Percentiles rank a stretch among this genome's conserved stretches.
These are phyloP conservation scores for Lepeophtheirus nordmannii DNA, from an alignment of 2,888 invertebrate species.

Conservation along the genomic window DNA sequence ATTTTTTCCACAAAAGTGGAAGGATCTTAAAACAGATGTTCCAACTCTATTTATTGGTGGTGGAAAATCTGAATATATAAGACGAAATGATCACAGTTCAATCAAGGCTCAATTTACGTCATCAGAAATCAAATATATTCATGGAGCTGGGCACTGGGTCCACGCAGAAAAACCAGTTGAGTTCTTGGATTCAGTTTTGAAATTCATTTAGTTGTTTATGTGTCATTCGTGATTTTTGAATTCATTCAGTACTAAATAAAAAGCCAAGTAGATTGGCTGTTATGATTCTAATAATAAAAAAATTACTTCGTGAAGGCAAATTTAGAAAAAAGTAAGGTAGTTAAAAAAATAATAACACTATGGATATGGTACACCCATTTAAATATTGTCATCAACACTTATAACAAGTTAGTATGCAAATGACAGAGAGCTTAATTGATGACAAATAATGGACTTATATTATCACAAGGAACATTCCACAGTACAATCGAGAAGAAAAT, in stretches of 20 bases:
- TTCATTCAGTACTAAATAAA: background rate
- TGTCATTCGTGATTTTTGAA: background rate
- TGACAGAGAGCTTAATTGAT: too few species aligned
- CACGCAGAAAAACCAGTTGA: constrained; percentile 75
- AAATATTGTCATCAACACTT: too few species aligned
- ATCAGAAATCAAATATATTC: constrained; percentile 51
- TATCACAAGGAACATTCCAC: too few species aligned
- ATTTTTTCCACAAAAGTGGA: background rate
- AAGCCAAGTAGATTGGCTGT: background rate
- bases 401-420: too few species aligned
- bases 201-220: constrained; percentile 6
- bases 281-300: background rate
- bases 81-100: constrained; percentile 32
- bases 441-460: too few species aligned
- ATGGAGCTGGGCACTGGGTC: constrained; percentile 80
- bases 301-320: too few species aligned
- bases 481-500: too few species aligned
- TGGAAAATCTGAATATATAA: constrained; percentile 59
- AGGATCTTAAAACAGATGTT: constrained; percentile 36
- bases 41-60: constrained; percentile 73
- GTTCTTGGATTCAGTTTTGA: constrained; percentile 48
- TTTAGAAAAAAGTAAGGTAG: too few species aligned
- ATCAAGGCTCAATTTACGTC: constrained; percentile 48
- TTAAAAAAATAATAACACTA: too few species aligned
- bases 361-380: too few species aligned